Conservation (phyloP, 1,140 invertebrate genomes). For the Tetramorium alpestre region DNA sequence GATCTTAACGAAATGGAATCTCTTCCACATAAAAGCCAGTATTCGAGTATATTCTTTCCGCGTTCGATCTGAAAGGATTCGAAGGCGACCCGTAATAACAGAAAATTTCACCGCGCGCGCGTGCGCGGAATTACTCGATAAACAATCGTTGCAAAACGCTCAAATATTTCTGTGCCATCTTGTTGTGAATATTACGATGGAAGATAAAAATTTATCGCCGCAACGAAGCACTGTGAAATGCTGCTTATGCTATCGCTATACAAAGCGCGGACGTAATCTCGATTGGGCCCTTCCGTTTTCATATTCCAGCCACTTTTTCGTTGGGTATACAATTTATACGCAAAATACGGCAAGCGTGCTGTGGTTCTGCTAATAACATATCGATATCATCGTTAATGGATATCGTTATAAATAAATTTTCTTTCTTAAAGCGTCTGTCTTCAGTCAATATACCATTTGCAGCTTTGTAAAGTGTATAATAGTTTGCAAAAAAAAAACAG, state of each 20-base stretch:
- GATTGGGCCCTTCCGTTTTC: conserved; percentile 7
- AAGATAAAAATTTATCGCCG: conserved; percentile 37
- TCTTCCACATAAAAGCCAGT: conserved; percentile 39
- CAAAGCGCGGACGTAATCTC: conserved; percentile 41
- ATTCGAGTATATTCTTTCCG: conserved; percentile 2
- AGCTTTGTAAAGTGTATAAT: neutral
- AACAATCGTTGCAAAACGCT: conserved; percentile 47
- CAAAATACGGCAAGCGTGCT: neutral
- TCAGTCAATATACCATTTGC: neutral
- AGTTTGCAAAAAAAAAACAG: conserved; percentile 13
- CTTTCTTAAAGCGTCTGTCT: neutral
- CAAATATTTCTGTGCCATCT: conserved; percentile 16
- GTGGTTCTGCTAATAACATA: neutral
- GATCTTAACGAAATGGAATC: conserved; percentile 28
- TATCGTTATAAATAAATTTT: neutral
- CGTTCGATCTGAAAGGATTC: neutral
- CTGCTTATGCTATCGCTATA: conserved; percentile 24
- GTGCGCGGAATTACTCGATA: conserved; percentile 31
- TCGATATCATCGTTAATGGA: neutral
- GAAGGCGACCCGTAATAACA: conserved; percentile 37
- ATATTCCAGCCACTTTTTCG: conserved; percentile 6
- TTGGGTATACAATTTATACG: neutral
- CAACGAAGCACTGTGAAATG: conserved; percentile 28
- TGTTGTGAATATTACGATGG: conserved; percentile 17
- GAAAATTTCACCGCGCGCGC: conserved; percentile 52